Evolutionary conservation across 2,113 vertebrate genomes (phyloP).

Genomic region (Alligator mississippiensis): DNA sequence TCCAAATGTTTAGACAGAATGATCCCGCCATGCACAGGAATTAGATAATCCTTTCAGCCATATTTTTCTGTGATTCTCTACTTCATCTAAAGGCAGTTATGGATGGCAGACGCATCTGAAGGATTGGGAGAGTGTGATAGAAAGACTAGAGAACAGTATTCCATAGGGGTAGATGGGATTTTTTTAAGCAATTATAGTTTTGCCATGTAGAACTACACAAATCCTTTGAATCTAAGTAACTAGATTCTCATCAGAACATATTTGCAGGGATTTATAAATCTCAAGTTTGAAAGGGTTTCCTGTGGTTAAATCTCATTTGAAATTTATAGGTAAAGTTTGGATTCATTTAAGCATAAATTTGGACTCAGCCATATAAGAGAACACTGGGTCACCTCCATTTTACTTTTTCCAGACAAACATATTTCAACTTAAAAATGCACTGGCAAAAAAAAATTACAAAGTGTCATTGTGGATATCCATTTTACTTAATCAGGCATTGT

Average conservation of each 20-base stretch:
- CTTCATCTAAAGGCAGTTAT: neutral
- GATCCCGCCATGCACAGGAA: too few species aligned
- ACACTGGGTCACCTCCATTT: neutral
- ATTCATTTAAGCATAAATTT: neutral
- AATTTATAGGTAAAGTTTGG: neutral
- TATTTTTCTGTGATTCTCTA: too few species aligned
- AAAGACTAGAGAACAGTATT: neutral
- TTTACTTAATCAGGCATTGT: neutral
- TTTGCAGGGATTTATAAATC: neutral
- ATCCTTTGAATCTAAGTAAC: neutral
- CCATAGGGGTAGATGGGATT: neutral
- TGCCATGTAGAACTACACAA: neutral
- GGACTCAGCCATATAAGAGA: neutral
- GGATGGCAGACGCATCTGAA: neutral
- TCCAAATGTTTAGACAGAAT: too few species aligned
- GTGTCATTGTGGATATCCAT: neutral
- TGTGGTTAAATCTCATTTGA: neutral
- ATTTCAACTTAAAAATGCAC: neutral
- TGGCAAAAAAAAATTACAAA: neutral
- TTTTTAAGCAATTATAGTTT: neutral
- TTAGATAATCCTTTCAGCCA: too few species aligned
- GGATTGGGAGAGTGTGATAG: neutral
- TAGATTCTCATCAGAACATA: neutral
- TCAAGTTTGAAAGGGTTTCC: neutral
- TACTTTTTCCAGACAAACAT: neutral